Conservation (phyloP, 1,140 invertebrate species). For the Physella acuta region DNA sequence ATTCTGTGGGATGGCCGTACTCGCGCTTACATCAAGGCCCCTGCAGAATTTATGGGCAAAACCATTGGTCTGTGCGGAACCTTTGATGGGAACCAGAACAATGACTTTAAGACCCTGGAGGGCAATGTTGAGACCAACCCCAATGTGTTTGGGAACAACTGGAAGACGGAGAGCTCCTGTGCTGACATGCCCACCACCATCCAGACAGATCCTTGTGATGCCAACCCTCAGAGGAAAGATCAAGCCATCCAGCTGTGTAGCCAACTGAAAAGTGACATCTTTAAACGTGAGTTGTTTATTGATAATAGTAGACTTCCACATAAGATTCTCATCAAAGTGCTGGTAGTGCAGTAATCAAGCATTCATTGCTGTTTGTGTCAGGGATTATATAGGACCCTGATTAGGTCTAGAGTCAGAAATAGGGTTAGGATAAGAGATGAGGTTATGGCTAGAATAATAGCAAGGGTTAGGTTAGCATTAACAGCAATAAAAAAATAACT, state of each 20-base stretch:
- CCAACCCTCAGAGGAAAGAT: conserved; percentile 39
- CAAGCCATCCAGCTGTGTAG: conserved; percentile 44
- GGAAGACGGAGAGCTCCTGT: conserved; percentile 79
- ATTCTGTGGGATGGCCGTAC: conserved; percentile 73
- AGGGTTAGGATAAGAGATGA: no score
- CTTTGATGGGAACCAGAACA: conserved; percentile 81
- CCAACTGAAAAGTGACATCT: conserved; percentile 43
- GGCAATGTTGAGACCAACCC: conserved; percentile 75
- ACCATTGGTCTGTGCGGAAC: conserved; percentile 80
- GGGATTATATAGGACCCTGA: no score
- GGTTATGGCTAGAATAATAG: no score
- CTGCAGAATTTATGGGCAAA: conserved; percentile 70
- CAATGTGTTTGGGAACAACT: conserved; percentile 81
- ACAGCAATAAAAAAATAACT: no score
- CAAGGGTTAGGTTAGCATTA: no score
- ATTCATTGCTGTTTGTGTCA: no score
- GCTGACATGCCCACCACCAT: conserved; percentile 61
- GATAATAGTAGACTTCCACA: no score
- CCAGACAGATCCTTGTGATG: conserved; percentile 39
- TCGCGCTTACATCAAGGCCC: conserved; percentile 78
- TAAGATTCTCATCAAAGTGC: no score
- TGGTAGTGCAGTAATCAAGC: no score
- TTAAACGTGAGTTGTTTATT: no score
- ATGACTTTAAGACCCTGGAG: conserved; percentile 85
- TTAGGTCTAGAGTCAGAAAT: no score